Evolutionary conservation across 2,113 vertebrate genomes (phyloP).

Genomic region (Brachionichthys hirsutus): DNA sequence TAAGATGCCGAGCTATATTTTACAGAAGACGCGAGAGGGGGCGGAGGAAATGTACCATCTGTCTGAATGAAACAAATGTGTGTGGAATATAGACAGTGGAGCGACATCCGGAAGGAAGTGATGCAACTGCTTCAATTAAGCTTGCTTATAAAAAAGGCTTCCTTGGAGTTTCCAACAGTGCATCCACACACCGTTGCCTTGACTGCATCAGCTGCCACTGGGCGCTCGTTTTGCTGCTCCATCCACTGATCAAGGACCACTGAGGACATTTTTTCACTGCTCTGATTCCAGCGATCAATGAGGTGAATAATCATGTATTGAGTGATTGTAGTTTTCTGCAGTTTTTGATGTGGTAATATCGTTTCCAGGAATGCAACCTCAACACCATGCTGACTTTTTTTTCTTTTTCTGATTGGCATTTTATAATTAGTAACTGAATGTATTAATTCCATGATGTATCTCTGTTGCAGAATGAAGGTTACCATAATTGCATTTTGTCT

Average conservation of each 20-base stretch:
- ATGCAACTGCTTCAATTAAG: slow-evolving; percentile 57
- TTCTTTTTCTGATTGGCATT: neutral
- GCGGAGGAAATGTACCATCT: slow-evolving; percentile 49
- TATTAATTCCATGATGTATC: neutral
- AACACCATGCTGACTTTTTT: neutral
- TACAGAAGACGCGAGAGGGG: slow-evolving; percentile 48
- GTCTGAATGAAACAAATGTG: slow-evolving; percentile 43
- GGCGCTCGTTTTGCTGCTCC: slow-evolving; percentile 21
- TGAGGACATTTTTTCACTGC: slow-evolving; percentile 4
- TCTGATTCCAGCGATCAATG: slow-evolving; percentile 9
- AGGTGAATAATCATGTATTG: slow-evolving; percentile 22
- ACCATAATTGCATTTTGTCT: slow-evolving; percentile 60
- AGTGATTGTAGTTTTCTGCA: neutral
- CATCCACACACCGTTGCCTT: slow-evolving; percentile 29
- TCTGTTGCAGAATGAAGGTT: slow-evolving; percentile 63
- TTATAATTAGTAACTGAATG: neutral
- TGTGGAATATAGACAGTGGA: slow-evolving; percentile 27
- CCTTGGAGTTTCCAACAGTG: slow-evolving; percentile 41
- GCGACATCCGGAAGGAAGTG: slow-evolving; percentile 67
- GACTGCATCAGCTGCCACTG: slow-evolving; percentile 18
- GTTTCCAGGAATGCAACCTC: neutral
- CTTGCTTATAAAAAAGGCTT: slow-evolving; percentile 59
- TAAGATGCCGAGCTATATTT: slow-evolving; percentile 57
- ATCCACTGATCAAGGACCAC: slow-evolving; percentile 15
- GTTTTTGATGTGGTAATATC: neutral